Percentiles rank a stretch among this genome's conserved stretches.
phyloP scores from a whole-genome alignment of 2,888 invertebrate species.

The Noctua pronuba region DNA sequence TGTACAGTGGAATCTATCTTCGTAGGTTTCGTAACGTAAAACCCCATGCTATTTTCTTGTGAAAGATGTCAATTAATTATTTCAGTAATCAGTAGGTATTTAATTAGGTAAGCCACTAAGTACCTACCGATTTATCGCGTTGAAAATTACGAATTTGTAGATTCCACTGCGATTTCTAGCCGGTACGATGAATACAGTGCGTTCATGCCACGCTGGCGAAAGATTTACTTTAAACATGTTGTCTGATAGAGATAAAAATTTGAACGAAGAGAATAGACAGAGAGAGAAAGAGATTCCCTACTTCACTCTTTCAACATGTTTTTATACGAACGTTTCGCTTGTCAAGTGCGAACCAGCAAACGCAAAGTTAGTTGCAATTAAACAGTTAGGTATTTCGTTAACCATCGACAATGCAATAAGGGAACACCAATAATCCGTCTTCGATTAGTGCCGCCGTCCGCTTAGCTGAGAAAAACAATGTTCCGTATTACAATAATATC shows the following conservation, averaged over 20 bases:
- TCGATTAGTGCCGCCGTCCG: slow-evolving; percentile 61
- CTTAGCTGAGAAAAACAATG: slow-evolving; percentile 36
- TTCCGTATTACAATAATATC: neutral
- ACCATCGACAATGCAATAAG: slow-evolving; percentile 48
- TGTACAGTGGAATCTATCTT: slow-evolving; percentile 33
- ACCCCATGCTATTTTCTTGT: neutral
- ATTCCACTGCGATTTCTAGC: slow-evolving; percentile 32
- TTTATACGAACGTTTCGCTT: neutral
- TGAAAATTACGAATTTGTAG: neutral
- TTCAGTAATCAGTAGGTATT: neutral
- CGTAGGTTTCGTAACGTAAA: neutral
- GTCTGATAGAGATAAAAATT: neutral
- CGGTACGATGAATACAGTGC: neutral
- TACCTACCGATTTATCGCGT: neutral
- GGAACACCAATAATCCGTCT: slow-evolving; percentile 61
- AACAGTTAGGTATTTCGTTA: slow-evolving; percentile 17
- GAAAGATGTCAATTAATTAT: slow-evolving; percentile 37
- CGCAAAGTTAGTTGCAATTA: neutral
- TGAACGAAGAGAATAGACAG: neutral
- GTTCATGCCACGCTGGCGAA: neutral
- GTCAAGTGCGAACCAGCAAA: no score
- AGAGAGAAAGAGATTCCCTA: neutral
- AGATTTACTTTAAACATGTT: neutral
- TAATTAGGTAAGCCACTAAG: neutral
- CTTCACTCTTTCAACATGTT: neutral